phyloP scores from a whole-genome alignment of 2,113 vertebrate species.

The Paracanthobrama guichenoti region DNA sequence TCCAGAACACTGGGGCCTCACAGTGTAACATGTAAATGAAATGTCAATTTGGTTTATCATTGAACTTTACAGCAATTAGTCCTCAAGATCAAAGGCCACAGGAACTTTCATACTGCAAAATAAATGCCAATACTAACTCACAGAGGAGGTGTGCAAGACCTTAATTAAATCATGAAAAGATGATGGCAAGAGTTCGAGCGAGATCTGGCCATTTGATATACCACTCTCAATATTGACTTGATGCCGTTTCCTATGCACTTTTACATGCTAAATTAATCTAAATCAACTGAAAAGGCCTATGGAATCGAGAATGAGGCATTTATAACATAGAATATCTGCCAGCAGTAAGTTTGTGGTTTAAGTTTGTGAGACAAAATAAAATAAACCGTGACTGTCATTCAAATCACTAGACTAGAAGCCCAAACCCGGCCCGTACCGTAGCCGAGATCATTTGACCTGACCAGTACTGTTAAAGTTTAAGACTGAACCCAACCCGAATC shows the following conservation, averaged over 20 bases:
- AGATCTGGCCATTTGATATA: slow-evolving; percentile 3
- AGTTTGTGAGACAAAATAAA: neutral
- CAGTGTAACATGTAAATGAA: slow-evolving; percentile 41
- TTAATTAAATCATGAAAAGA: slow-evolving; percentile 30
- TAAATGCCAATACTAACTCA: neutral
- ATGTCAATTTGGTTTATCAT: slow-evolving; percentile 46
- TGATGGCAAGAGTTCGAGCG: neutral
- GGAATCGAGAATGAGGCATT: neutral
- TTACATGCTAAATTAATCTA: neutral
- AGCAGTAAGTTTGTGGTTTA: neutral
- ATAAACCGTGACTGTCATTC: neutral
- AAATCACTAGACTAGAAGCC: too few species aligned
- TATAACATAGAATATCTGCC: neutral
- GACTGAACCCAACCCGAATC: too few species aligned
- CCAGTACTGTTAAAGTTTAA: too few species aligned
- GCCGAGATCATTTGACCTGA: too few species aligned
- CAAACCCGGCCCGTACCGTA: too few species aligned
- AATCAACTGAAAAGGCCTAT: neutral
- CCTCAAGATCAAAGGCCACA: slow-evolving; percentile 1
- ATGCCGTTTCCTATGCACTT: neutral
- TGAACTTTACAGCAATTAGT: slow-evolving; percentile 39
- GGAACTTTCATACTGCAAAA: slow-evolving; percentile 14
- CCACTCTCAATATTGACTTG: neutral
- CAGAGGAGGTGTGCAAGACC: neutral
- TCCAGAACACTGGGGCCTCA: neutral